A percentile compares a stretch with the other conserved stretches of the same genome.
Conservation (phyloP, 2,113 vertebrate species). For the Centrocercus urophasianus region DNA sequence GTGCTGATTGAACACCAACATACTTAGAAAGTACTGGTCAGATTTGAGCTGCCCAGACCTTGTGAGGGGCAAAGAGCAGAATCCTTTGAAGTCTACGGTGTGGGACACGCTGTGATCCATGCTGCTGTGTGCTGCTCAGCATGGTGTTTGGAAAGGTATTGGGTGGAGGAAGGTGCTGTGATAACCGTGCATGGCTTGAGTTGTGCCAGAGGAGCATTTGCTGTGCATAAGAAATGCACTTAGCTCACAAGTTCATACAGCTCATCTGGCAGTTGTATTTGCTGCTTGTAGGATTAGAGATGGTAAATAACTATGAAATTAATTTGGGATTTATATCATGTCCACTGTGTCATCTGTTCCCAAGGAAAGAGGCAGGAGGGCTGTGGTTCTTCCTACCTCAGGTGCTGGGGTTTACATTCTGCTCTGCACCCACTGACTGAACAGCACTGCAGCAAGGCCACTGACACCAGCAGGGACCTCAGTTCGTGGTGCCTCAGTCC, state of each 20-base stretch:
- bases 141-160: fast-evolving
- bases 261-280: neutral
- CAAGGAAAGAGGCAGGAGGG: neutral
- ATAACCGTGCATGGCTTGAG: fast-evolving
- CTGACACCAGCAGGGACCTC: too few species aligned
- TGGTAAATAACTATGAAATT: neutral
- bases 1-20: neutral
- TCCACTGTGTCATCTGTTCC: fast-evolving
- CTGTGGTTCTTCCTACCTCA: too few species aligned
- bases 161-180: neutral
- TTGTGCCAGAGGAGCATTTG: neutral
- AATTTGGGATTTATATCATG: neutral
- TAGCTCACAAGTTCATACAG: neutral
- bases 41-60: neutral
- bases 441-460: neutral
- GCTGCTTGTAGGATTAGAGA: neutral
- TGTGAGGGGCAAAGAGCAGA: neutral
- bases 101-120: fast-evolving
- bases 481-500: neutral
- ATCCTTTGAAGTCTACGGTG: fast-evolving
- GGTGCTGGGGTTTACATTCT: neutral
- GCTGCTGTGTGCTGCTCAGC: fast-evolving
- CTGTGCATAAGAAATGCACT: neutral
- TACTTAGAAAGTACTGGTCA: neutral
- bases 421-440: neutral